Evolutionary conservation across 2,113 vertebrate genomes (phyloP), one percentile per base, ranked within the genome.

Genomic region (Aspiorhynchus laticeps): DNA sequence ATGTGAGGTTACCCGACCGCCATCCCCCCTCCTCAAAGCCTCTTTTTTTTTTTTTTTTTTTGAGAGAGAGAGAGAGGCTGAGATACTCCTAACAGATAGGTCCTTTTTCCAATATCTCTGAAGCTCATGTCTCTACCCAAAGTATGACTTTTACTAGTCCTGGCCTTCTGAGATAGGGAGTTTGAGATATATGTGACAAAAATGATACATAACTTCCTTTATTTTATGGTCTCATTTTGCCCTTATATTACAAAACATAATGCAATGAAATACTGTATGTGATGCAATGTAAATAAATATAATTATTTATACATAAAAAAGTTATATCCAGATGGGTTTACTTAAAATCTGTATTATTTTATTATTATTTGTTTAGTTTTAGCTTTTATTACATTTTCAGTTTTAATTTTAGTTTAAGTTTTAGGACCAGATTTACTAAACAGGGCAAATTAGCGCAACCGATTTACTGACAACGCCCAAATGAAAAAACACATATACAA

Each of bases 71-170:
- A 33, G 7, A 53, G n/a, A 33, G 69, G 31, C 65, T 74, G 9
- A 84, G 61, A 61, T 43, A 21, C 65, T 51, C 26, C 63, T 81
- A 89, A 84, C 88, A 88, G 85, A 90, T 85, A 86, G 87, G 83
- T 79, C 81, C 78, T 73, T 61, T 82, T 85, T 53, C 71, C 78
- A 78, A 69, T 73, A 59, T n/a, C 51, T 82, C 76, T 74, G 43
- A 31, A 84, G 61, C 80, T 41, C 46, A 8, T 46, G 75, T 75
- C 67, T 82, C 36, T 46, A 21, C 19, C 38, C 75, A 59, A 84
- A 73, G 43, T 38, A 43, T 36, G 75, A 41, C 77, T 46, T 75
- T 86, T 65, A 82, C 36, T 63, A 15, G 26, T 41, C 17, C 56
- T 61, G 67, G 38, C 24, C 31, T 19, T 63, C 38, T 71, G 41